Evolutionary conservation across 2,797 vertebrate genomes (phyloP).

Genomic region (Acipenser ruthenus): DNA sequence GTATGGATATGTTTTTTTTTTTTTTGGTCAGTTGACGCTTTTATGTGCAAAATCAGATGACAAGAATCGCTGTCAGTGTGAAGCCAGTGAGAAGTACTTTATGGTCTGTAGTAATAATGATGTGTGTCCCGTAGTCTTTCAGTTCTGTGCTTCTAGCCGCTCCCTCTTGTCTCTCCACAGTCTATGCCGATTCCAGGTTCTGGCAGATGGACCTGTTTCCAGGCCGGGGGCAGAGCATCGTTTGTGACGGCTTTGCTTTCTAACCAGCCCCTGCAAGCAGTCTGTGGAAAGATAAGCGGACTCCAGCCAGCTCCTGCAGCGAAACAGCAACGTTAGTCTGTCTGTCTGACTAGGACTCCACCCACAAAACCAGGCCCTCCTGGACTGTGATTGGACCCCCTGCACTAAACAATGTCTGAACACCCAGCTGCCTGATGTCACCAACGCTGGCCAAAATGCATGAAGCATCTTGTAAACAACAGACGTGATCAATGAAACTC

Average conservation of each 20-base stretch:
- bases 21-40: too few species aligned
- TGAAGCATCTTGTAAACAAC: too few species aligned
- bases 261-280: slow-evolving; percentile 23
- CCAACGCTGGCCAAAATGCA: background rate
- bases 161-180: slow-evolving; percentile 39
- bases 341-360: background rate
- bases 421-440: background rate
- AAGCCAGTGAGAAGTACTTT: too few species aligned
- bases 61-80: too few species aligned
- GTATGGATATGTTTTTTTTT: too few species aligned
- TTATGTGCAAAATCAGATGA: too few species aligned
- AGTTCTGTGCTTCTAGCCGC: background rate
- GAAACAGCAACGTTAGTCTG: background rate
- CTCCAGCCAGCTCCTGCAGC: background rate
- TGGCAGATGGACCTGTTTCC: slow-evolving; percentile 67
- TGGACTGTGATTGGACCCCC: background rate
- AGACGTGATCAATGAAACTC: too few species aligned
- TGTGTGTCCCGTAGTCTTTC: too few species aligned
- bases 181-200: slow-evolving; percentile 60
- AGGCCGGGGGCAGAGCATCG: slow-evolving; percentile 52
- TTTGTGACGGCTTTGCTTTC: slow-evolving; percentile 56
- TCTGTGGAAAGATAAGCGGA: background rate
- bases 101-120: too few species aligned
- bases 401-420: too few species aligned
- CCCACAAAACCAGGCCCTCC: background rate